Evolutionary conservation across 2,888 invertebrate genomes (phyloP).

Genomic region (Metellina segmentata): DNA sequence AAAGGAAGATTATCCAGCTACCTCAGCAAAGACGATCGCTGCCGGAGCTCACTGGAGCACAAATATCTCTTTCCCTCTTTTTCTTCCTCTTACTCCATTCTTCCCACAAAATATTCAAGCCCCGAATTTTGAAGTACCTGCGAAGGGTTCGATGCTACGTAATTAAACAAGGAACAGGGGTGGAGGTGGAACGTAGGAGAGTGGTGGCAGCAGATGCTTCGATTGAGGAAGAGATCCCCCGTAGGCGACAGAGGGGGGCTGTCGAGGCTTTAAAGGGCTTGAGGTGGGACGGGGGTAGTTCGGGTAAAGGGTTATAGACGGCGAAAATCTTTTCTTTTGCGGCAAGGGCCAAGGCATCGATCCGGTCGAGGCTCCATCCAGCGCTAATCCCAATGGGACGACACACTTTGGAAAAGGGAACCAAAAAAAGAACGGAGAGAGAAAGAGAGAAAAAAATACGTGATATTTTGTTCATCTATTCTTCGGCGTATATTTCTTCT

Average conservation of each 20-base stretch:
- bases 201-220: slow-evolving; percentile 60
- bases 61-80: slow-evolving; percentile 36
- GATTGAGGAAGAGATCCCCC: slow-evolving; percentile 51
- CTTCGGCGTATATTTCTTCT: slow-evolving; percentile 44
- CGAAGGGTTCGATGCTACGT: slow-evolving; percentile 62
- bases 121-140: slow-evolving; percentile 72
- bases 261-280: slow-evolving; percentile 54
- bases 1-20: slow-evolving; percentile 61
- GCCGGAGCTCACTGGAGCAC: slow-evolving; percentile 59
- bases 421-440: not conserved
- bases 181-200: slow-evolving; percentile 10
- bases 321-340: slow-evolving; percentile 57
- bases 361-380: slow-evolving; percentile 19
- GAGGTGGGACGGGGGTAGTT: slow-evolving; percentile 8
- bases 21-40: slow-evolving; percentile 55
- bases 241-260: slow-evolving; percentile 62
- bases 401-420: slow-evolving; percentile 35
- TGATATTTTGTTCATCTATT: slow-evolving; percentile 68
- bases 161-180: slow-evolving; percentile 66
- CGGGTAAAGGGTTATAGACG: slow-evolving; percentile 54
- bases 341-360: slow-evolving; percentile 39
- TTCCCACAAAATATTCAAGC: slow-evolving; percentile 60
- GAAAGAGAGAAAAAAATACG: slow-evolving; percentile 31
- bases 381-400: slow-evolving; percentile 60
- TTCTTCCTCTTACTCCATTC: slow-evolving; percentile 32